These are phyloP conservation scores for Aspidapion aeneum DNA, from an alignment of 2,888 invertebrate genomes.

Conservation along the genomic window DNA sequence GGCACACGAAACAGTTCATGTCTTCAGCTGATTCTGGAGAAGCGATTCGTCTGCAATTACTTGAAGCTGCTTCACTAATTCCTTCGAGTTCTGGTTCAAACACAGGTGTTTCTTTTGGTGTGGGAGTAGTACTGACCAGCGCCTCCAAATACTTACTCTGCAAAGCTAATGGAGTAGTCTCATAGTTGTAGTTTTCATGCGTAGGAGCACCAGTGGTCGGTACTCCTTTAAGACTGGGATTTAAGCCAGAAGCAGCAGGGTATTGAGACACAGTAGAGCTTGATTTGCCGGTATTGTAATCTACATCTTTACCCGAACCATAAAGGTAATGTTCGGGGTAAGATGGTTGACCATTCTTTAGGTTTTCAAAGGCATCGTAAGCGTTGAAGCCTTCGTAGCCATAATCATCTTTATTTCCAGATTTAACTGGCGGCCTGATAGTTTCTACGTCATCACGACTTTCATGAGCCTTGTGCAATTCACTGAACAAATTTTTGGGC, in stretches of 20 bases:
- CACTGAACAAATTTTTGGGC: conserved; percentile 6
- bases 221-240: conserved; percentile 10
- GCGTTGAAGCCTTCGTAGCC: conserved; percentile 14
- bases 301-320: conserved; percentile 24
- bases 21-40: conserved; percentile 51
- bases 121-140: conserved; percentile 29
- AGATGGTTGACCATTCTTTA: conserved; percentile 18
- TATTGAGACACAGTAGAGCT: conserved; percentile 36
- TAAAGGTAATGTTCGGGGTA: neutral
- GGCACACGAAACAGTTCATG: conserved; percentile 55
- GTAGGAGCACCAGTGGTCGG: conserved; percentile 35
- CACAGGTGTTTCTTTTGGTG: conserved; percentile 23
- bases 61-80: neutral
- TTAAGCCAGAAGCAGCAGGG: conserved; percentile 30
- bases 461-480: conserved; percentile 26
- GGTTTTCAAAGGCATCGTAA: conserved; percentile 21
- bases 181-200: conserved; percentile 45
- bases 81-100: neutral
- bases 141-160: conserved; percentile 33
- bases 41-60: conserved; percentile 55
- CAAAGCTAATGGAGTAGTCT: conserved; percentile 32
- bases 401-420: conserved; percentile 23
- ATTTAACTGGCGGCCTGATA: conserved; percentile 29
- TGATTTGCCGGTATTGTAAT: conserved; percentile 37
- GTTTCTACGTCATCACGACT: conserved; percentile 31